Conservation (phyloP, 2,888 invertebrate genomes). For the Orgyia antiqua region DNA sequence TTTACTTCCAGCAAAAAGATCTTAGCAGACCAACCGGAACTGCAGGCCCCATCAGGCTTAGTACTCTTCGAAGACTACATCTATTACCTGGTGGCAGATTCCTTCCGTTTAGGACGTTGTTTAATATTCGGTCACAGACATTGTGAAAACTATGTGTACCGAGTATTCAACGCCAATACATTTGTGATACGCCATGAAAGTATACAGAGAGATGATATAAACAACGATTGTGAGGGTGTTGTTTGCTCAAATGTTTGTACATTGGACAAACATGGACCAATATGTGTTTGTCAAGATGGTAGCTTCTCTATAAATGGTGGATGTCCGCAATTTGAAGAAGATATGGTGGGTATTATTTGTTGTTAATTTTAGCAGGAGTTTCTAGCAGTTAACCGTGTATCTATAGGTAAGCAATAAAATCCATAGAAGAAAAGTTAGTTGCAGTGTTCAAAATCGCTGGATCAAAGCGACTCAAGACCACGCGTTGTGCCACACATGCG, state of each 20-base stretch:
- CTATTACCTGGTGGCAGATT: conserved; percentile 81
- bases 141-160: conserved; percentile 68
- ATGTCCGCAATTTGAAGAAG: conserved; percentile 30
- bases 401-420: too few relatives aligned
- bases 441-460: too few relatives aligned
- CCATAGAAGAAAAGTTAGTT: too few relatives aligned
- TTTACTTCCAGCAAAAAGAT: conserved; percentile 53
- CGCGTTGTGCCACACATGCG: too few relatives aligned
- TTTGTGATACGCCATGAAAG: conserved; percentile 50
- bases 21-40: conserved; percentile 54
- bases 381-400: too few relatives aligned
- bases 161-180: conserved; percentile 44
- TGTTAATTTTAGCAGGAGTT: too few relatives aligned
- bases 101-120: conserved; percentile 79
- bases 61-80: conserved; percentile 86
- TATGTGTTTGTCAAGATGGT: conserved; percentile 78
- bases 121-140: conserved; percentile 67
- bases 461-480: too few relatives aligned
- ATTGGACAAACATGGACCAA: conserved; percentile 48
- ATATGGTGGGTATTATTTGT: conserved; percentile 29
- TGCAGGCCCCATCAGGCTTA: conserved; percentile 80
- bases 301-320: conserved; percentile 25
- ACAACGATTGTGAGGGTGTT: conserved; percentile 64
- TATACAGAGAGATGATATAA: conserved; percentile 42
- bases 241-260: conserved; percentile 81